phyloP scores from a whole-genome alignment of 2,113 vertebrate genomes.

The Pseudopipra pipra region DNA sequence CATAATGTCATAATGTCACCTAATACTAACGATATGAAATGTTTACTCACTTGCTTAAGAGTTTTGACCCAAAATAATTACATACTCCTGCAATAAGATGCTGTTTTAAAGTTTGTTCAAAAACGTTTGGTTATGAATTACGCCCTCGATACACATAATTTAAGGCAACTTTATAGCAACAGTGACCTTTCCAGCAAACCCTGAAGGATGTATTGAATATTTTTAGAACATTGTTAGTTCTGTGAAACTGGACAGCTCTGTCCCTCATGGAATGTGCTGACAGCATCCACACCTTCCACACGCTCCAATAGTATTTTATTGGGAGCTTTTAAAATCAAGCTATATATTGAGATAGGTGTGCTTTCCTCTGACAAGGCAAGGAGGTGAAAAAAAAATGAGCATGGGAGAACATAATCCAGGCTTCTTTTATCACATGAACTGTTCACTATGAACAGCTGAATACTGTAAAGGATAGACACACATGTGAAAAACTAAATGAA shows the following conservation, averaged over 20 bases:
- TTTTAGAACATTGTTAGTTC: background rate
- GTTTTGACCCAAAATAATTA: background rate
- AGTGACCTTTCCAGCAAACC: background rate
- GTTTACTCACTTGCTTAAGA: background rate
- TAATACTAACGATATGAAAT: background rate
- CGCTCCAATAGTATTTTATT: background rate
- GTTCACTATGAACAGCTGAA: background rate
- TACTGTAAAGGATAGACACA: background rate
- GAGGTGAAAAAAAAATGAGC: background rate
- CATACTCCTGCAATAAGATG: background rate
- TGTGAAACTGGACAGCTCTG: background rate
- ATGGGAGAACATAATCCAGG: background rate
- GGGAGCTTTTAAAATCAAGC: background rate
- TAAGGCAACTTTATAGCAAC: background rate
- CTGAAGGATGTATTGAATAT: background rate
- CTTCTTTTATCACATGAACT: background rate
- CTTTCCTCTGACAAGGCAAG: background rate
- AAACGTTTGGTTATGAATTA: background rate
- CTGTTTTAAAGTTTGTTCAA: background rate
- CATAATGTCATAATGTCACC: background rate
- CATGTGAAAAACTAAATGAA: background rate
- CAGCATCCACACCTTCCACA: background rate
- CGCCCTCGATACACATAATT: background rate
- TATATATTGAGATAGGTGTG: background rate
- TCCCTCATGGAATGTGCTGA: background rate